These are phyloP conservation scores for Xenentodon cancila DNA, from an alignment of 2,797 vertebrate genomes.

Conservation along the genomic window DNA sequence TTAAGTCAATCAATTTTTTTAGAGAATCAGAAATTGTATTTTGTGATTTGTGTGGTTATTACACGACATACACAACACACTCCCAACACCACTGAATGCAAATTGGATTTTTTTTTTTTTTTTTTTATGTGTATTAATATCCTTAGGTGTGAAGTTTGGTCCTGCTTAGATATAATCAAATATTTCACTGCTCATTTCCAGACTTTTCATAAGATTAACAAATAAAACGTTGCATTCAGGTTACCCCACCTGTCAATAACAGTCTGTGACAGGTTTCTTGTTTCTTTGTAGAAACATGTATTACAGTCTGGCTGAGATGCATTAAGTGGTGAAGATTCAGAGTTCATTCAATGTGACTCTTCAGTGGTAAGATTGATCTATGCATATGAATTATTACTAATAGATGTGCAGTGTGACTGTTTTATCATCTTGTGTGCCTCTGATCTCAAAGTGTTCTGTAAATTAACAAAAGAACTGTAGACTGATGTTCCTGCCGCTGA, in stretches of 20 bases:
- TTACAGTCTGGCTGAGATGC: constrained; percentile 10
- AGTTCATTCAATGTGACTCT: too few relatives aligned
- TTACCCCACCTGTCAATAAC: constrained; percentile 51
- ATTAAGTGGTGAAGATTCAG: too few relatives aligned
- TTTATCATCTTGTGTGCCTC: neutral
- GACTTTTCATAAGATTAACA: constrained; percentile 65
- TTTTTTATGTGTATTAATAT: constrained; percentile 11
- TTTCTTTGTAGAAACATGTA: constrained; percentile 35
- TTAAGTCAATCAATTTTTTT: constrained; percentile 49
- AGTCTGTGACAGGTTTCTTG: constrained; percentile 63
- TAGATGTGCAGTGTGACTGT: too few relatives aligned
- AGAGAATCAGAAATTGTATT: constrained; percentile 44
- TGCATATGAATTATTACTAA: too few relatives aligned
- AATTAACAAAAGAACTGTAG: neutral
- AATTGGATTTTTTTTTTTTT: constrained; percentile 33
- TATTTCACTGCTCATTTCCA: constrained; percentile 64
- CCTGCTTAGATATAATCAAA: constrained; percentile 40
- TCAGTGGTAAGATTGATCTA: too few relatives aligned
- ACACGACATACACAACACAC: constrained; percentile 20
- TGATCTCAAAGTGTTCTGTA: neutral
- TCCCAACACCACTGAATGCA: constrained; percentile 43
- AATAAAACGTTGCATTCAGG: constrained; percentile 55
- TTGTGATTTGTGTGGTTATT: constrained; percentile 51
- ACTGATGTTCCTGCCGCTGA: too few relatives aligned
- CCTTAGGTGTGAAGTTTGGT: constrained; percentile 33